Evolutionary conservation across 2,797 vertebrate species (phyloP).

Genomic region (Falco biarmicus): DNA sequence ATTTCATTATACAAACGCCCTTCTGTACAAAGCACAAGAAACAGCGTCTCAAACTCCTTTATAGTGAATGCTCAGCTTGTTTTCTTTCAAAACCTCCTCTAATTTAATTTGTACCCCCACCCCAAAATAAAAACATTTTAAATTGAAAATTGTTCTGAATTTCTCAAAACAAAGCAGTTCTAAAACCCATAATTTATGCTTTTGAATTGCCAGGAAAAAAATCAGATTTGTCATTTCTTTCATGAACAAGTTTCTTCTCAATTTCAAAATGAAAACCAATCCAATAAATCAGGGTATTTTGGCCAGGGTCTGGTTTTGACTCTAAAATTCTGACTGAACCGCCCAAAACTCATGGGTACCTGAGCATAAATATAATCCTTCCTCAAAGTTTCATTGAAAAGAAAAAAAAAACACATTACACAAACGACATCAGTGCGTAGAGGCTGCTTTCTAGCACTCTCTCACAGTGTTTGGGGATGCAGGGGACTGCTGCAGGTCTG

Average conservation of each 20-base stretch:
- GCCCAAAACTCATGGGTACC: background rate
- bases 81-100: background rate
- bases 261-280: background rate
- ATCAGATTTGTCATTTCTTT: background rate
- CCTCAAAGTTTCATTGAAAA: background rate
- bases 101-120: background rate
- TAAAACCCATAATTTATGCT: background rate
- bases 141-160: background rate
- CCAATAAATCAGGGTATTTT: background rate
- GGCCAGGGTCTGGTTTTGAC: background rate
- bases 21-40: background rate
- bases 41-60: background rate
- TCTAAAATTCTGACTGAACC: background rate
- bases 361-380: background rate
- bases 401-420: background rate
- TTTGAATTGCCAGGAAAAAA: background rate
- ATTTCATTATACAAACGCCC: background rate
- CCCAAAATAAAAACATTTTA: background rate
- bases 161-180: background rate
- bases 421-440: background rate
- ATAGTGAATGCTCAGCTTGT: background rate
- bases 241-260: background rate
- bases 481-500: background rate
- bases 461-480: background rate
- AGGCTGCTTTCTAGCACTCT: background rate